Base-by-base conservation (phyloP, 2,797 vertebrate genomes). In the Odontamblyopus rebecca region DNA sequence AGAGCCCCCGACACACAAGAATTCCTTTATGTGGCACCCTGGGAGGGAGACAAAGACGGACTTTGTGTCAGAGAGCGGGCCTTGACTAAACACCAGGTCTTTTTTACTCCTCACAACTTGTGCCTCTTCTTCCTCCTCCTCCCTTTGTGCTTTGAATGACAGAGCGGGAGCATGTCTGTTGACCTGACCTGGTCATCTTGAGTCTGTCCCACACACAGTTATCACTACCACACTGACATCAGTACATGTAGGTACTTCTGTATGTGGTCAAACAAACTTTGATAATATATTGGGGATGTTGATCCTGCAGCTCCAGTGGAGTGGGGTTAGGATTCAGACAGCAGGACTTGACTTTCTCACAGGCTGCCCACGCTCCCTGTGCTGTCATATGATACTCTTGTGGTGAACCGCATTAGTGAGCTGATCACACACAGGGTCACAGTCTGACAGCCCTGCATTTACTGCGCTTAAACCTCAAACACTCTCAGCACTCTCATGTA, bases 1-100 rank as follows among this genome's bases (percentile, higher is more conserved):
- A 93, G 93, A 92, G 93, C 92, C 86, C 84, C 86, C 82, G 88
- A 93, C 88, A 93, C 87, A 97, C 95, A 97, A 96, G 95, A 95
- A 94, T 94, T 93, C 94, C 93, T 96, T 97, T 96, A 94, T 97
- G 94, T 92, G 92, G 84, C 89, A 90, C 93, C 95, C 95, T 91
- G 88, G 89, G 86, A 74, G 93, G 93, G 92, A 93, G 94, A 93
- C 92, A 92, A 92, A 92, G 90, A 90, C 87, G 32, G 89, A 93
- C 95, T 95, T 94, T 95, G 95, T 96, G 95, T 94, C 86, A 89
- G 86, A 74, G 88, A 93, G 91, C 91, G 73, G 93, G 93, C 92
- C 93, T 93, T 93, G 91, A 90, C 90, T 93, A 93, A 93, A 93
- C 92, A 82, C 90, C 89, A 82, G 73, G 60, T 26, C 80, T 70